Base-by-base conservation (phyloP, 2,113 vertebrate species). In the Eira barbara region DNA sequence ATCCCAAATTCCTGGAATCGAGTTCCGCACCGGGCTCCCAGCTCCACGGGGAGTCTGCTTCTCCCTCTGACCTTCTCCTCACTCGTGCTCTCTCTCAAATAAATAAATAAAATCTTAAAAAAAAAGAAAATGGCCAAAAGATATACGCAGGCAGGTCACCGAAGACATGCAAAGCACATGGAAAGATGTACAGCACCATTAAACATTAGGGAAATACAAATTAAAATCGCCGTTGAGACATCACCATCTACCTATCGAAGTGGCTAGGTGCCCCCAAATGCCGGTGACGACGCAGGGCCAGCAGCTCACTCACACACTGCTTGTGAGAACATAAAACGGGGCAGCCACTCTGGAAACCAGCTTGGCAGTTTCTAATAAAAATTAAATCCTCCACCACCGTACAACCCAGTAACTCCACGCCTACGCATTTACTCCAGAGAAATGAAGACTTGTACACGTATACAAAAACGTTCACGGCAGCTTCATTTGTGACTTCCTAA, bases 281-380 rank as follows among this genome's bases (percentile, higher is more conserved):
- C 86, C 17, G 31, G 17, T 8, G 2, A 82, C 11, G 23, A 71
- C 1, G 29, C 34, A 49, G 25, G 47, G 76, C 83, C 73, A 23
- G 71, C 7, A 31, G 79, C 36, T 21, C 29, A 13, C 27, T 18
- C 18, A 10, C 1, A 7, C 27, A 12, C 4, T 29, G 52, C 25
- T 10, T 0, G 5, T 31, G 23, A 57, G 57, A 36, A 45, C 4
- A 23, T 3, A 31, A 61, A 52, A 21, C 1, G 5, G 20, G 2
- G 1, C 29, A 71, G 49, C 0, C 15, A 21, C 84, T 86, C 39
- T 9, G 59, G 67, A 61, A n/a, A n/a, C 6, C 25, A 36, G 63
- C 2, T 7, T 23, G 12, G 86, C 47, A 14, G 47, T 3, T 76
- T 57, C 86, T 55, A 49, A 6, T 27, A 42, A 47, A 47, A 57